Evolutionary conservation across 2,797 vertebrate species (phyloP).

Genomic region (Euthynnus affinis): DNA sequence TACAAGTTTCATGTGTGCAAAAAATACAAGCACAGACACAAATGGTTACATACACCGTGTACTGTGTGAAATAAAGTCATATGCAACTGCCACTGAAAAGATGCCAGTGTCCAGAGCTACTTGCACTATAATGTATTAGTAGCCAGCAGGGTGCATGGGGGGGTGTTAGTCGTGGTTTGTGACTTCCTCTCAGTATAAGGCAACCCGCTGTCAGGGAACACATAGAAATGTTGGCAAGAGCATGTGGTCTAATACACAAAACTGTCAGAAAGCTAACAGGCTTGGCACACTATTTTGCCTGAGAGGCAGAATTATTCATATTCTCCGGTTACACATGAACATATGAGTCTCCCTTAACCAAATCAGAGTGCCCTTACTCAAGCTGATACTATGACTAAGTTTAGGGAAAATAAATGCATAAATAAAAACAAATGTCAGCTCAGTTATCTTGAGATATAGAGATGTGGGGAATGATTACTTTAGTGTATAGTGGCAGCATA

Average conservation of each 20-base stretch:
- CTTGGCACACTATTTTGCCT: conserved; percentile 55
- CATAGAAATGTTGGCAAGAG: conserved; percentile 62
- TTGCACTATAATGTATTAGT: conserved; percentile 58
- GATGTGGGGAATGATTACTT: conserved; percentile 33
- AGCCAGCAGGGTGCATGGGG: conserved; percentile 58
- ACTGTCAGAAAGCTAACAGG: conserved; percentile 74
- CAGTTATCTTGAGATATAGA: conserved; percentile 22
- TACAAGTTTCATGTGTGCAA: background rate
- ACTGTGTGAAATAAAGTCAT: conserved; percentile 27
- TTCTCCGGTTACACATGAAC: conserved; percentile 55
- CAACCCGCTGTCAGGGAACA: conserved; percentile 61
- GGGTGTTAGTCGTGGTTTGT: conserved; percentile 44
- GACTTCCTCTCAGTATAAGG: conserved; percentile 66
- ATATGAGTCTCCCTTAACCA: conserved; percentile 25
- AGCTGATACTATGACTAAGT: conserved; percentile 26
- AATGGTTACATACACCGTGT: background rate
- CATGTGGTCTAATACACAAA: conserved; percentile 60
- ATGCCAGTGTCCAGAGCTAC: conserved; percentile 51
- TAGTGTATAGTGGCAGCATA: background rate
- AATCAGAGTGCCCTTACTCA: conserved; percentile 23
- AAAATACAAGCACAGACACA: background rate
- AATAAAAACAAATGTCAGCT: background rate
- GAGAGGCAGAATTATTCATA: conserved; percentile 60
- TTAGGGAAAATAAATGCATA: background rate
- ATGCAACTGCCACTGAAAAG: conserved; percentile 43